Percentiles rank a stretch among this genome's conserved stretches.
phyloP scores from a whole-genome alignment of 2,888 invertebrate species.

The Clivina fossor region DNA sequence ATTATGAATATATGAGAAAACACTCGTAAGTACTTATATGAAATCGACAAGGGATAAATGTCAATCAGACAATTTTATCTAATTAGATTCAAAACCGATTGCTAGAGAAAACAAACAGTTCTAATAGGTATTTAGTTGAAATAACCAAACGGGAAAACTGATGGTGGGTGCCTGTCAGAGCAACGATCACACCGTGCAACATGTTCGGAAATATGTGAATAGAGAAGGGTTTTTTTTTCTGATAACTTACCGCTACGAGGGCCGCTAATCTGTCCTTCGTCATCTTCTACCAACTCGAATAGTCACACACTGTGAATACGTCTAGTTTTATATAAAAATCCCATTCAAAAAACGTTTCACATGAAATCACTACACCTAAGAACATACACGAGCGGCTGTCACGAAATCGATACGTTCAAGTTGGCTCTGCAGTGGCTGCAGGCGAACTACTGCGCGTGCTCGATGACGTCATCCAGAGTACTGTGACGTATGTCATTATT shows the following conservation, averaged over 20 bases:
- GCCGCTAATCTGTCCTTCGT: conserved; percentile 98
- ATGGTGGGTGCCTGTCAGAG: conserved; percentile 31
- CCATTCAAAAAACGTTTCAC: conserved; percentile 76
- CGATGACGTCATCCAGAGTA: conserved; percentile 48
- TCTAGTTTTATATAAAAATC: conserved; percentile 70
- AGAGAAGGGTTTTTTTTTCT: conserved; percentile 17
- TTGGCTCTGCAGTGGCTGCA: conserved; percentile 66
- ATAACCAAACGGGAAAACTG: conserved; percentile 16
- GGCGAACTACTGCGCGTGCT: conserved; percentile 55
- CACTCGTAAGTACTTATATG: too few species aligned
- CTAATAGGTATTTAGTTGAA: too few species aligned
- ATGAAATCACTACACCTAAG: conserved; percentile 72
- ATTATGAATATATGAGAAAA: too few species aligned
- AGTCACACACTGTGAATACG: conserved; percentile 69
- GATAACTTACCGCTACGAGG: conserved; percentile 81
- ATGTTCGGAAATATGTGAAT: conserved; percentile 36
- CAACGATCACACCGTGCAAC: conserved; percentile 33
- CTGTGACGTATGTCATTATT: conserved; percentile 47
- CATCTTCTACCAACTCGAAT: conserved; percentile 66
- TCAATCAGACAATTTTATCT: too few species aligned
- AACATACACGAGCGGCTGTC: conserved; percentile 69
- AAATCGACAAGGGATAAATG: too few species aligned
- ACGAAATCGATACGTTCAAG: conserved; percentile 77
- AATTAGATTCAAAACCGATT: too few species aligned
- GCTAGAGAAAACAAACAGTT: too few species aligned